A percentile compares a stretch with the other conserved stretches of the same genome.
Evolutionary conservation across 2,113 vertebrate genomes (phyloP).

Genomic region (Hylia prasina): DNA sequence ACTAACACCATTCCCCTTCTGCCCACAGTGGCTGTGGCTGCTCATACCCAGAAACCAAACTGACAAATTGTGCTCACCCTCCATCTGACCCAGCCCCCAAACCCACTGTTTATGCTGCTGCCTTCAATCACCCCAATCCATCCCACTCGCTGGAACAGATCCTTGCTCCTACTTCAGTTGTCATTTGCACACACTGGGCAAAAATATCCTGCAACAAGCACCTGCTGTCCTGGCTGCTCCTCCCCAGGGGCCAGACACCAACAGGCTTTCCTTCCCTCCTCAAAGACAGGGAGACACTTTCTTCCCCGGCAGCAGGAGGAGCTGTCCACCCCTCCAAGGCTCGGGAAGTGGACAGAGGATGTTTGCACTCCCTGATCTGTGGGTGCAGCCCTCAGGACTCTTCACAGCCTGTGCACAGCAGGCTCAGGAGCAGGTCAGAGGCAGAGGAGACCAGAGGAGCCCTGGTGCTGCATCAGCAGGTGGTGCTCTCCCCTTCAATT

Average conservation of each 20-base stretch:
- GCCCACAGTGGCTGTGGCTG: not conserved
- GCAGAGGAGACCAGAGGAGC: not conserved
- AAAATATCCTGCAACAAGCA: not conserved
- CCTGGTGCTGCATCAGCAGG: not conserved
- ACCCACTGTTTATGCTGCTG: not conserved
- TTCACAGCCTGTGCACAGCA: not conserved
- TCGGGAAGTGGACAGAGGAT: not conserved
- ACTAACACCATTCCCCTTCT: not conserved
- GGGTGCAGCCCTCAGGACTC: not conserved
- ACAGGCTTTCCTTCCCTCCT: not conserved
- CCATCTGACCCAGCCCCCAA: not conserved
- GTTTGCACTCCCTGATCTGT: rapidly evolving
- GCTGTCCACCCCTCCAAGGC: not conserved
- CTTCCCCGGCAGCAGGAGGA: not conserved
- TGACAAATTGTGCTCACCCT: rapidly evolving
- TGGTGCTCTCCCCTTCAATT: conserved; percentile 35
- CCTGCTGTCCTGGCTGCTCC: not conserved
- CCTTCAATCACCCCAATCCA: not conserved
- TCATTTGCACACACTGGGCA: not conserved
- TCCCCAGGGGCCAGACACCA: not conserved
- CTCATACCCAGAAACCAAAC: not conserved
- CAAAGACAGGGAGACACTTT: not conserved
- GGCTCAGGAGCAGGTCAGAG: not conserved
- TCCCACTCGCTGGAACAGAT: not conserved
- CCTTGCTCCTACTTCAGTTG: not conserved